Evolutionary conservation across 2,113 vertebrate genomes (phyloP).

Genomic region (Catharus minimus): DNA sequence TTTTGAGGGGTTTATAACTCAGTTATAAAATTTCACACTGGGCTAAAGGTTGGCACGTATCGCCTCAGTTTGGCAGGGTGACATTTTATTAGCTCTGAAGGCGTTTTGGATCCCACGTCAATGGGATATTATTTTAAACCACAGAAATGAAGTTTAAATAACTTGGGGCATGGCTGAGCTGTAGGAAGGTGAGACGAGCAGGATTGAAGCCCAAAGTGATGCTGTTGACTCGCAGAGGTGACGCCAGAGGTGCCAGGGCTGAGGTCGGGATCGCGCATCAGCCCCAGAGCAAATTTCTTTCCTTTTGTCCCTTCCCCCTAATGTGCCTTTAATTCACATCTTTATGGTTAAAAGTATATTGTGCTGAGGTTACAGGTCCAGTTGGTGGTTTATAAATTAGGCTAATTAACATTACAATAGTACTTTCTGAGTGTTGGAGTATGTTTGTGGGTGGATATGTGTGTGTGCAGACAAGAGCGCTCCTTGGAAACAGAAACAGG

Average conservation of each 20-base stretch:
- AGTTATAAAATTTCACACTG: conserved; percentile 76
- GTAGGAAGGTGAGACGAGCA: conserved; percentile 6
- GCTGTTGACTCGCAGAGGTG: neutral
- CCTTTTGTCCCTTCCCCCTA: conserved; percentile 12
- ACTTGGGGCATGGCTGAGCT: conserved; percentile 55
- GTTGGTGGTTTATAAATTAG: conserved; percentile 72
- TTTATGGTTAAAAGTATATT: conserved; percentile 53
- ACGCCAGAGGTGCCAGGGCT: neutral
- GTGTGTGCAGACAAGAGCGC: conserved; percentile 17
- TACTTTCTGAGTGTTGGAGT: neutral
- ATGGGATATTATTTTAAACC: conserved; percentile 70
- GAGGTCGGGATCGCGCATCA: rapidly evolving
- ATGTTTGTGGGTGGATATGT: neutral
- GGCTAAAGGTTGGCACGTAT: conserved; percentile 68
- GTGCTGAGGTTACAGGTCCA: conserved; percentile 48
- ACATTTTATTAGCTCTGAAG: conserved; percentile 74
- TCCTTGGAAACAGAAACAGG: conserved; percentile 59
- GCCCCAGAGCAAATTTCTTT: neutral
- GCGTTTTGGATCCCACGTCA: conserved; percentile 70
- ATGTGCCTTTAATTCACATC: conserved; percentile 46
- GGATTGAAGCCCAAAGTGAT: neutral
- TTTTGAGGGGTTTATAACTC: conserved; percentile 79
- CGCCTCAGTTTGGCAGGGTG: conserved; percentile 71
- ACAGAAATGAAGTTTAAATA: conserved; percentile 71
- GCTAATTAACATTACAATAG: conserved; percentile 65